These are phyloP conservation scores for Reticulitermes speratus DNA, from an alignment of 1,140 invertebrate genomes.

Conservation along the genomic window DNA sequence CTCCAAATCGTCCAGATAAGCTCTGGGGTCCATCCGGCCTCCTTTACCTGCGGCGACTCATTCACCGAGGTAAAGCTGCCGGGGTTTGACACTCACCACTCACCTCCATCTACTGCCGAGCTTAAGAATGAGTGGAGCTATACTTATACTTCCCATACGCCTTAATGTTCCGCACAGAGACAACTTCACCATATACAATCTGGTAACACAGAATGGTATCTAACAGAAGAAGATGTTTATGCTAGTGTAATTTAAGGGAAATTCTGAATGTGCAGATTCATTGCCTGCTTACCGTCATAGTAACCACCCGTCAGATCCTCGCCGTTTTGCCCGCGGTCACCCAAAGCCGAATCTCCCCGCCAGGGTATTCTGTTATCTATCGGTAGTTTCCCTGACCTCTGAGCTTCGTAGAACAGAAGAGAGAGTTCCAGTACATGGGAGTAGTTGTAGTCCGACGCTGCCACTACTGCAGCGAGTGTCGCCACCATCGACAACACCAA, in stretches of 20 bases:
- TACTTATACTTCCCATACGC: no score
- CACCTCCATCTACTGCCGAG: no score
- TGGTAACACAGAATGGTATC: no score
- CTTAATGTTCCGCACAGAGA: no score
- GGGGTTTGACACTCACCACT: no score
- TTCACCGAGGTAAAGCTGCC: no score
- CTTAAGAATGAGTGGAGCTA: no score
- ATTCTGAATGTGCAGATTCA: neutral
- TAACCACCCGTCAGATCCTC: slow-evolving; percentile 65
- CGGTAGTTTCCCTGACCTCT: slow-evolving; percentile 62
- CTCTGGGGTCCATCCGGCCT: no score
- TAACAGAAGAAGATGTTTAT: neutral
- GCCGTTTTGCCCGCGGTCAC: slow-evolving; percentile 54
- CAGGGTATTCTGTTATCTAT: slow-evolving; percentile 57
- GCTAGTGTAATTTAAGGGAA: neutral
- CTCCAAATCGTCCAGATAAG: no score
- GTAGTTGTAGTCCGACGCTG: slow-evolving; percentile 48
- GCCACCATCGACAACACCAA: neutral
- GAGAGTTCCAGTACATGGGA: slow-evolving; percentile 54
- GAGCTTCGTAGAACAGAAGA: slow-evolving; percentile 64
- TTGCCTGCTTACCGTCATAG: slow-evolving; percentile 59
- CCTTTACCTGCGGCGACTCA: no score
- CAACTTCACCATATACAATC: no score
- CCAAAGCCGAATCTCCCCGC: slow-evolving; percentile 59
- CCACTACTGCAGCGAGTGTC: neutral